Conservation (phyloP, 2,888 invertebrate genomes). For the Scaptomyza tumidula region DNA sequence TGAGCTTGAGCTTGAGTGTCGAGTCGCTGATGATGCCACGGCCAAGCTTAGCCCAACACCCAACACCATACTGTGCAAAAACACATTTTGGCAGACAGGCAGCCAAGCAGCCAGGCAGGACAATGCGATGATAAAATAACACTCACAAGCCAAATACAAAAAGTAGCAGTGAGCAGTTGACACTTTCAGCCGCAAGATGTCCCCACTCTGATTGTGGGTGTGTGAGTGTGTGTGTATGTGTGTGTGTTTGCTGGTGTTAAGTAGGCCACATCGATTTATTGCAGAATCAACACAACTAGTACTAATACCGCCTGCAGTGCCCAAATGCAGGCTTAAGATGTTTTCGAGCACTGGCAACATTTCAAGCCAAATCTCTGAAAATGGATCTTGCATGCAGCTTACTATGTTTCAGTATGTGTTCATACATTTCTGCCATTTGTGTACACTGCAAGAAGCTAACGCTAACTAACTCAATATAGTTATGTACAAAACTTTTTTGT, state of each 20-base stretch:
- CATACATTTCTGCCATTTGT: background rate
- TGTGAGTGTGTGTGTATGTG: constrained; percentile 3
- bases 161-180: constrained; percentile 23
- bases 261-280: constrained; percentile 42
- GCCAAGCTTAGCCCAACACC: no score
- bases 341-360: constrained; percentile 41
- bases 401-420: background rate
- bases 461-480: background rate
- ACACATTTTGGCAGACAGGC: no score
- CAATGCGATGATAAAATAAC: constrained; percentile 47
- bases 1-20: constrained; percentile 18
- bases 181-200: constrained; percentile 24
- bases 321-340: constrained; percentile 44
- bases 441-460: background rate
- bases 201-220: background rate
- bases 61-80: no score
- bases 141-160: constrained; percentile 15
- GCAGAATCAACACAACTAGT: constrained; percentile 9
- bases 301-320: constrained; percentile 25
- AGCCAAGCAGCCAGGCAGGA: background rate
- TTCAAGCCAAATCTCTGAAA: constrained; percentile 33
- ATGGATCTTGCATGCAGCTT: constrained; percentile 12
- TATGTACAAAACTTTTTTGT: no score
- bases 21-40: no score
- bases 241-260: constrained; percentile 28